Conservation (phyloP, 2,113 vertebrate species). For the Rana temporaria region DNA sequence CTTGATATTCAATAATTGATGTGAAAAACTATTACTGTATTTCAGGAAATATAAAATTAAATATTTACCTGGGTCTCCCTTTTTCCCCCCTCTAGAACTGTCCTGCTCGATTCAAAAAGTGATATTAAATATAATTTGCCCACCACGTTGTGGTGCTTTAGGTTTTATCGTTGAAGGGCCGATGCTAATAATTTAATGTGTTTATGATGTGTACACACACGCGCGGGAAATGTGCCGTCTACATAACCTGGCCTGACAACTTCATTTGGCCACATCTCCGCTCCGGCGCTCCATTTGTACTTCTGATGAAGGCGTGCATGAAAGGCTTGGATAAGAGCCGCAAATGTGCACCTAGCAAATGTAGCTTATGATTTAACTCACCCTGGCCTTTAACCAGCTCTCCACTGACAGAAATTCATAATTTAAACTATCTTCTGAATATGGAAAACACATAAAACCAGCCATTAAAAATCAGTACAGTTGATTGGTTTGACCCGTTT, state of each 20-base stretch:
- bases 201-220: neutral
- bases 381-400: neutral
- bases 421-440: no score
- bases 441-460: no score
- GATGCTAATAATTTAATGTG: slow-evolving; percentile 51
- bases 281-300: slow-evolving; percentile 10
- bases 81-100: slow-evolving; percentile 47
- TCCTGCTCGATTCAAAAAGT: slow-evolving; percentile 57
- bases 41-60: slow-evolving; percentile 67
- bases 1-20: slow-evolving; percentile 72
- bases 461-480: neutral
- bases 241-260: slow-evolving; percentile 44
- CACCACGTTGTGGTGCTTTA: neutral
- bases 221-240: neutral
- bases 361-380: neutral
- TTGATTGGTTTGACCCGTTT: no score
- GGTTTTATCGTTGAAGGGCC: slow-evolving; percentile 13
- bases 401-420: no score
- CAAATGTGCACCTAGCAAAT: neutral
- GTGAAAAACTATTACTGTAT: slow-evolving; percentile 17
- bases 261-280: slow-evolving; percentile 12
- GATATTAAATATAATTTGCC: slow-evolving; percentile 55
- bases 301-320: slow-evolving; percentile 27
- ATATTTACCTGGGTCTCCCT: slow-evolving; percentile 68
- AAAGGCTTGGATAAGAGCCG: slow-evolving; percentile 9